Conservation (phyloP, 1,140 invertebrate species). For the Diprion similis region DNA sequence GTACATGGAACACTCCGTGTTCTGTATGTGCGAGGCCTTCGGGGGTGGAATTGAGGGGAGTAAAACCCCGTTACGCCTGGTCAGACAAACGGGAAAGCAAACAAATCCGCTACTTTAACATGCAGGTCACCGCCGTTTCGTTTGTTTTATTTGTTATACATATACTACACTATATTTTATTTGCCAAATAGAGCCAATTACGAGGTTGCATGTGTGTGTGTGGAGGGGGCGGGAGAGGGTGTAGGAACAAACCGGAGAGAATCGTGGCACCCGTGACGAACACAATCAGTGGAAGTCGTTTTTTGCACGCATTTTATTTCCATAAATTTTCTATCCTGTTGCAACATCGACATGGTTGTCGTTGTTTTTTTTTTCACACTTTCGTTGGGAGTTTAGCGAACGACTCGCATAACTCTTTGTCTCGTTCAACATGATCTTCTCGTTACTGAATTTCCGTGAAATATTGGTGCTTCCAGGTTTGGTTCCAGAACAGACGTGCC, state of each 20-base stretch:
- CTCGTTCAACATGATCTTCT: too few species aligned
- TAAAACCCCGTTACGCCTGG: constrained; percentile 31
- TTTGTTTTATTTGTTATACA: constrained; percentile 61
- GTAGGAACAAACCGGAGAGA: too few species aligned
- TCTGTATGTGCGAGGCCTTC: constrained; percentile 16
- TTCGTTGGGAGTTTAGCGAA: neutral
- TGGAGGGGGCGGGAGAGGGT: too few species aligned
- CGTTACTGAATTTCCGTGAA: too few species aligned
- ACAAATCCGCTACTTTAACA: constrained; percentile 60
- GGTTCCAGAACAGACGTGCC: constrained; percentile 93
- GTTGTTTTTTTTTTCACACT: too few species aligned
- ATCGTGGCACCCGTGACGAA: neutral
- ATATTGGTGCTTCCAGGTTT: constrained; percentile 74
- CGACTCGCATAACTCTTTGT: neutral
- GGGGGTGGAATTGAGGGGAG: constrained; percentile 17
- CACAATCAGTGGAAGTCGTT: neutral
- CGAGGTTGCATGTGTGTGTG: constrained; percentile 14
- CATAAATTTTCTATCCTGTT: neutral
- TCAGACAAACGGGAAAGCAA: constrained; percentile 55
- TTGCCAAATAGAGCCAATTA: constrained; percentile 56
- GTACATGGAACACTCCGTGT: neutral
- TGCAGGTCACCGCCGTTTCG: constrained; percentile 58
- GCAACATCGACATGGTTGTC: too few species aligned
- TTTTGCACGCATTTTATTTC: neutral
- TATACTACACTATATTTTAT: constrained; percentile 56